Evolutionary conservation across 2,888 invertebrate species (phyloP).

Genomic region (Dermolepida albohirtum): DNA sequence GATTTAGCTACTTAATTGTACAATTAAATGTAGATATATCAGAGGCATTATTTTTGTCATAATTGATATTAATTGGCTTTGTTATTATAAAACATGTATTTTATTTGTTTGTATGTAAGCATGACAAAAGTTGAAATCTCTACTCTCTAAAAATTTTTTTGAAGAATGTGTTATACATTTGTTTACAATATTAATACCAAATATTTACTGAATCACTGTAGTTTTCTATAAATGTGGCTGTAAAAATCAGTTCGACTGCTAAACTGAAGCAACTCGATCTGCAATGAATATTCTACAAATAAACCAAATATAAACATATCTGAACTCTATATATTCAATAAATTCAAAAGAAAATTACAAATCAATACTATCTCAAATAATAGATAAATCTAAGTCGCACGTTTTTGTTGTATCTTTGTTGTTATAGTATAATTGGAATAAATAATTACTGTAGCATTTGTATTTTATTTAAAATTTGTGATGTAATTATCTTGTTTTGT

Average conservation of each 20-base stretch:
- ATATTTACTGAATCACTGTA: background rate
- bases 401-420: slow-evolving; percentile 35
- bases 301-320: background rate
- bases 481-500: no score
- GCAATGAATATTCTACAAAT: background rate
- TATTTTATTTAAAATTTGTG: no score
- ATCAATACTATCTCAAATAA: slow-evolving; percentile 19
- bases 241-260: no score
- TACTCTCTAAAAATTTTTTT: background rate
- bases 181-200: background rate
- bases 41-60: background rate
- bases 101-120: slow-evolving; percentile 8
- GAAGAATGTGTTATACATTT: slow-evolving; percentile 8
- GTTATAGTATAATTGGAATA: slow-evolving; percentile 13
- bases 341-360: background rate
- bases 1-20: slow-evolving; percentile 58
- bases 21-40: background rate
- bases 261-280: no score
- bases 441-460: no score
- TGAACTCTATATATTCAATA: background rate
- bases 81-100: background rate
- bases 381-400: slow-evolving; percentile 18
- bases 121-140: slow-evolving; percentile 12
- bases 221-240: no score
- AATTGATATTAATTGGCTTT: slow-evolving; percentile 23